phyloP scores from a whole-genome alignment of 2,797 vertebrate genomes.

The Steatocranus sp. region DNA sequence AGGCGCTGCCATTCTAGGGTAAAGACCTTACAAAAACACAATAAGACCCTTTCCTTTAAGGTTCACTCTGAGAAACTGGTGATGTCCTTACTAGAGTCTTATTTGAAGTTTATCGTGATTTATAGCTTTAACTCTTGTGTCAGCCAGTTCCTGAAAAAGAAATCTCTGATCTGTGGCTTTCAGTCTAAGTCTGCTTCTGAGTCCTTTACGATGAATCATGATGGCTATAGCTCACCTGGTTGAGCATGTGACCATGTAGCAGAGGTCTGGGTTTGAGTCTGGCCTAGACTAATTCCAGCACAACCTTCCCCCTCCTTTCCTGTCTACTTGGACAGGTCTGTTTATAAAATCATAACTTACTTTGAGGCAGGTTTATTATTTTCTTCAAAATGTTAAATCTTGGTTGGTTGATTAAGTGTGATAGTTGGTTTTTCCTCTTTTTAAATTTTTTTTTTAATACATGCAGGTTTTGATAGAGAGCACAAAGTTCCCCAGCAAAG shows the following conservation, averaged over 20 bases:
- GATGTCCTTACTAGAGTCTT: background rate
- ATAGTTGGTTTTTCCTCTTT: background rate
- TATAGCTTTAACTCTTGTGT: background rate
- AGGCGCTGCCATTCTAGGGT: background rate
- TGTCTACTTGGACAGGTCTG: background rate
- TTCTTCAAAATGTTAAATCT: background rate
- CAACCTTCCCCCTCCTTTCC: background rate
- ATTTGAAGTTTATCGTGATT: background rate
- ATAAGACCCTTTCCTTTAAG: background rate
- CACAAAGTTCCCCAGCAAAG: background rate
- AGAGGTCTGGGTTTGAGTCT: background rate
- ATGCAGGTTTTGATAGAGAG: background rate
- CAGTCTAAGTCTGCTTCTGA: background rate
- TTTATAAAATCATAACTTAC: rapidly evolving
- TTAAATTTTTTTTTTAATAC: background rate
- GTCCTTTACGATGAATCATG: background rate
- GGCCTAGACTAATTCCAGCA: background rate
- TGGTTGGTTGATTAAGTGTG: rapidly evolving
- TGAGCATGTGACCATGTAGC: background rate
- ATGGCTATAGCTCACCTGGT: background rate
- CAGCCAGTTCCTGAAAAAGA: background rate
- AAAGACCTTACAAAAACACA: background rate
- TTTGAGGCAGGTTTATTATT: background rate
- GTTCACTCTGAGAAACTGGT: background rate
- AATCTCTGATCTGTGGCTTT: background rate